Evolutionary conservation across 1,140 invertebrate species (phyloP).

Genomic region (Brachystomella parvula): DNA sequence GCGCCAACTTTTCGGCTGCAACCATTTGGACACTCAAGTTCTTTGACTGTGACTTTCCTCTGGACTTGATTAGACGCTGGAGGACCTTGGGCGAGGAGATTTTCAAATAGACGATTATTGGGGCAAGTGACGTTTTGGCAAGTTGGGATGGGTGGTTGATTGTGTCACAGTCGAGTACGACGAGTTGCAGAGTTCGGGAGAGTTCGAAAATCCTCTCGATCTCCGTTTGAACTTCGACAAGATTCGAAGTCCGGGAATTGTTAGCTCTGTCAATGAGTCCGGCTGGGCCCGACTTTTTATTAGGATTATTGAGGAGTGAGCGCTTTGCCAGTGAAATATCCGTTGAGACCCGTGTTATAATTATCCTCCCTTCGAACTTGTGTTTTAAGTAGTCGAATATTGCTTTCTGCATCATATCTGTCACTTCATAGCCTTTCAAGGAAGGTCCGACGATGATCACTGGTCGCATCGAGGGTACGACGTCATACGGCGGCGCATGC

Average conservation of each 20-base stretch:
- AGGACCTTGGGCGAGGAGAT: constrained; percentile 98
- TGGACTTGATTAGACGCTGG: constrained; percentile 95
- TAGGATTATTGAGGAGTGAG: constrained; percentile 95
- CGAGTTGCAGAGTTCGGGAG: constrained; percentile 85
- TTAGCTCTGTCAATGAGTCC: constrained; percentile 40
- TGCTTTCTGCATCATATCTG: constrained; percentile 99
- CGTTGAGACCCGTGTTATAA: constrained; percentile 97
- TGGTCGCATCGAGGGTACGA: constrained; percentile 98
- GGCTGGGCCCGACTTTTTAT: background rate
- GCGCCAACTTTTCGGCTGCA: constrained; percentile 94
- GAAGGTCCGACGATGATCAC: constrained; percentile 98
- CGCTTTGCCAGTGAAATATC: constrained; percentile 98
- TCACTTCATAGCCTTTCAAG: constrained; percentile 96
- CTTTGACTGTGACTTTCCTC: constrained; percentile 94
- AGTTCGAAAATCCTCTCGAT: constrained; percentile 99
- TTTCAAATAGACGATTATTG: constrained; percentile 98
- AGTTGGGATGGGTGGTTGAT: constrained; percentile 99
- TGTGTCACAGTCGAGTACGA: constrained; percentile 98
- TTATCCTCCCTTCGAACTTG: constrained; percentile 95
- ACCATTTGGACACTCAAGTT: constrained; percentile 99
- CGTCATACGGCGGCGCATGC: constrained; percentile 49
- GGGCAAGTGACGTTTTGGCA: constrained; percentile 96
- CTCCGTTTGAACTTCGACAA: constrained; percentile 86
- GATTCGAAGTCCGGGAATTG: constrained; percentile 66
- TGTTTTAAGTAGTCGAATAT: constrained; percentile 98